These are phyloP conservation scores for Blomia tropicalis DNA, from an alignment of 2,888 invertebrate species.

Conservation along the genomic window DNA sequence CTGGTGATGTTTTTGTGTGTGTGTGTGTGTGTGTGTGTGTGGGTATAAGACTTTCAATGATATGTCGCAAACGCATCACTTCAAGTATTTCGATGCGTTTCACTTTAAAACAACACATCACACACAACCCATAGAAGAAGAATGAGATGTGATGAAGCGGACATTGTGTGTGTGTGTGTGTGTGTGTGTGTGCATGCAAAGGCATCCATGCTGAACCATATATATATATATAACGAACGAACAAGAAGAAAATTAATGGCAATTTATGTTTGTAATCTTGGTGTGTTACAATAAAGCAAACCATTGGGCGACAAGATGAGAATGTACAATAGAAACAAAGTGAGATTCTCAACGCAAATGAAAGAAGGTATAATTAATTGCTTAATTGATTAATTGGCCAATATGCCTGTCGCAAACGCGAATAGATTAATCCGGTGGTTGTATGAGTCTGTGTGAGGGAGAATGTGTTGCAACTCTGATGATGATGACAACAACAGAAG, in stretches of 20 bases:
- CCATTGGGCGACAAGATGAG: no score
- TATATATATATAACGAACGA: not conserved
- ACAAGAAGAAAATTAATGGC: not conserved
- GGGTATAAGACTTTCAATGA: no score
- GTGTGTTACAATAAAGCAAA: no score
- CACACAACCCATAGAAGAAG: no score
- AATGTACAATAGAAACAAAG: no score
- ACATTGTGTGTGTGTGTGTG: no score
- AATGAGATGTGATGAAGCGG: no score
- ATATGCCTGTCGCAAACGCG: not conserved
- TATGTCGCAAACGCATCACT: no score
- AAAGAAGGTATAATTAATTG: conserved; percentile 11
- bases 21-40: no score
- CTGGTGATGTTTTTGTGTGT: no score
- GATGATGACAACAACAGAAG: not conserved
- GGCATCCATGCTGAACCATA: not conserved
- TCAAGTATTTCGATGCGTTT: no score
- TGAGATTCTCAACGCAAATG: not conserved
- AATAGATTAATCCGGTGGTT: not conserved
- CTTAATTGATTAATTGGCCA: conserved; percentile 10
- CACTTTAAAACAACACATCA: not conserved
- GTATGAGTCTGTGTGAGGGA: not conserved
- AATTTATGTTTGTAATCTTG: no score
- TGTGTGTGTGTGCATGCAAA: not conserved
- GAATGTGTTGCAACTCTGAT: not conserved